These are phyloP conservation scores for Calameuta idolon DNA, from an alignment of 2,888 invertebrate genomes.

Conservation along the genomic window DNA sequence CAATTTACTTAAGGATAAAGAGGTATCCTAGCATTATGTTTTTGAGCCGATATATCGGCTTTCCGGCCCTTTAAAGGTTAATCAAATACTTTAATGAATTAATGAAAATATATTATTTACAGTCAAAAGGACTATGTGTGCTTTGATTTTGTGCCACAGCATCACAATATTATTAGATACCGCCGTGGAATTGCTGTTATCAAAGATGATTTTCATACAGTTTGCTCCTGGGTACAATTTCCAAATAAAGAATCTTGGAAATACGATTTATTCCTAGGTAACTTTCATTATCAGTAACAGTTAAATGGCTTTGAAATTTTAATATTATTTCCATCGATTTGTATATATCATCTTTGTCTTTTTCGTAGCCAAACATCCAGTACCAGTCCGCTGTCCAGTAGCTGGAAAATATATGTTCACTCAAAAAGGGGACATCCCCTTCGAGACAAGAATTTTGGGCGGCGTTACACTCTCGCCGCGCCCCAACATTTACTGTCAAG, in stretches of 20 bases:
- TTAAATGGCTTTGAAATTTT: neutral
- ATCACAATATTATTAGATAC: constrained; percentile 95
- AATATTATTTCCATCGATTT: constrained; percentile 4
- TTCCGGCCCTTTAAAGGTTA: no score
- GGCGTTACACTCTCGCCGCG: constrained; percentile 95
- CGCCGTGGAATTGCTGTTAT: constrained; percentile 90
- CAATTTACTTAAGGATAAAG: no score
- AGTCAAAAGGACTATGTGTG: constrained; percentile 98
- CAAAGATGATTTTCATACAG: constrained; percentile 90
- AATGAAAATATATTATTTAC: constrained; percentile 45
- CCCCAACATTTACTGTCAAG: constrained; percentile 91
- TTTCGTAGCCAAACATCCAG: constrained; percentile 81
- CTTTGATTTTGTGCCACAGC: constrained; percentile 94
- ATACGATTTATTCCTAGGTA: constrained; percentile 83
- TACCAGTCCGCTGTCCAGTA: constrained; percentile 93
- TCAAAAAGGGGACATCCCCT: constrained; percentile 89
- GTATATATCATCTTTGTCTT: neutral
- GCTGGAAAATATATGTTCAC: constrained; percentile 97
- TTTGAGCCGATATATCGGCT: no score
- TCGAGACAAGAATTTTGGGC: constrained; percentile 94
- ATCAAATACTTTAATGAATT: neutral
- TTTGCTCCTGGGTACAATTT: constrained; percentile 95
- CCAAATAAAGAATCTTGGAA: constrained; percentile 87
- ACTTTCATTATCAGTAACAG: constrained; percentile 25
- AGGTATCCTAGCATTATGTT: no score